These are phyloP conservation scores for Hiodon alosoides DNA, from an alignment of 2,113 vertebrate genomes.

Conservation along the genomic window DNA sequence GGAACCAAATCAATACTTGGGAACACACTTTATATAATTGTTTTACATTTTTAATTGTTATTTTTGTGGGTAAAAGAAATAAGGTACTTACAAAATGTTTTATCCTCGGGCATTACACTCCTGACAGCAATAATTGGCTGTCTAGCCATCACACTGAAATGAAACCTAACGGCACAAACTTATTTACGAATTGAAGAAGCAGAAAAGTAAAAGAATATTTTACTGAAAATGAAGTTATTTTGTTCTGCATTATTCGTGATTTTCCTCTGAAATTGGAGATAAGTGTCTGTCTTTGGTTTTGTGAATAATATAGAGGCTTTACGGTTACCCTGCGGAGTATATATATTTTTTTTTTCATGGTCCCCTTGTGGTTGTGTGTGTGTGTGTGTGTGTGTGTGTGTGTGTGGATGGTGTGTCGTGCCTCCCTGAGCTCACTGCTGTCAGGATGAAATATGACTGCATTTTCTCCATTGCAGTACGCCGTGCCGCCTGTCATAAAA, in stretches of 20 bases:
- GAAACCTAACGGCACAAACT: background rate
- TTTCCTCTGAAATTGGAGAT: too few species aligned
- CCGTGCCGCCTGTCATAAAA: conserved; percentile 56
- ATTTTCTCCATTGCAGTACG: conserved; percentile 57
- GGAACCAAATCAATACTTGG: too few species aligned
- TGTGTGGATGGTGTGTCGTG: conserved; percentile 24
- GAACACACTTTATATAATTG: too few species aligned
- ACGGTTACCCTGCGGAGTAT: too few species aligned
- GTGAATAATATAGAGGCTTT: too few species aligned
- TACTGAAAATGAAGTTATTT: too few species aligned
- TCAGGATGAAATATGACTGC: conserved; percentile 60
- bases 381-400: conserved; percentile 1
- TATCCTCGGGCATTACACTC: too few species aligned
- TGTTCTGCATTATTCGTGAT: too few species aligned
- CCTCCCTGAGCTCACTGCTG: conserved; percentile 37
- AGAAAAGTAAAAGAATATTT: too few species aligned
- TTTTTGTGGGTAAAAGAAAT: background rate
- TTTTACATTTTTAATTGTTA: background rate
- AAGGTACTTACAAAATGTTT: background rate
- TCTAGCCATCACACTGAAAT: background rate
- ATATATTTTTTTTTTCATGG: too few species aligned
- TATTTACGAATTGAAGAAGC: too few species aligned
- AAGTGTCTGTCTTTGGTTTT: too few species aligned
- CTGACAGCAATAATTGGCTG: background rate
- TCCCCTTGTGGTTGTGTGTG: background rate